Conservation (phyloP, 2,113 vertebrate species). For the Hypocryptadius cinnamomeus region DNA sequence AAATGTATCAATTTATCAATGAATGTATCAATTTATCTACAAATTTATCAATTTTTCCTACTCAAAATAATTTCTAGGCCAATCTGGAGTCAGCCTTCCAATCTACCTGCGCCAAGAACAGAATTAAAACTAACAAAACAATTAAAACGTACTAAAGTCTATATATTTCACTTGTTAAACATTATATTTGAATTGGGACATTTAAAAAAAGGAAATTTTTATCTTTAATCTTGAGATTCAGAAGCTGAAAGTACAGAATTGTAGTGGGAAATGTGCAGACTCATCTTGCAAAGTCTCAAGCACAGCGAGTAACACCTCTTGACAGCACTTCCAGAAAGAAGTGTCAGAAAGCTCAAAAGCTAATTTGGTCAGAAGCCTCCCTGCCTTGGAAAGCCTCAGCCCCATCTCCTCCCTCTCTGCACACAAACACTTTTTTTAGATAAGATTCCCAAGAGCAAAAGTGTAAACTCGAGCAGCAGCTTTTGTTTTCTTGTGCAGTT, state of each 20-base stretch:
- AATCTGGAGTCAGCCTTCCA: not conserved
- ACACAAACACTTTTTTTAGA: not conserved
- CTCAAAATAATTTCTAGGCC: not conserved
- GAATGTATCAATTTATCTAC: not conserved
- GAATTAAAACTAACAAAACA: not conserved
- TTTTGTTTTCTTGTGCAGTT: not conserved
- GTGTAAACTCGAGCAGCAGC: not conserved
- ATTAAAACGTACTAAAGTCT: not conserved
- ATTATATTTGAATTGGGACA: accelerated
- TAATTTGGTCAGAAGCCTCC: not conserved
- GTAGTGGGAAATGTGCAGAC: not conserved
- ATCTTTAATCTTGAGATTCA: accelerated
- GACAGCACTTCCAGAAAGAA: not conserved
- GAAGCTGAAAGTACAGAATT: not conserved
- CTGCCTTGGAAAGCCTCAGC: not conserved
- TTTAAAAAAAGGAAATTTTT: not conserved
- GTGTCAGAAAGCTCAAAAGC: not conserved
- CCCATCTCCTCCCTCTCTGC: not conserved
- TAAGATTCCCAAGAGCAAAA: not conserved
- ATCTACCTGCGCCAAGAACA: not conserved
- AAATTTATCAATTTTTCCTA: not conserved
- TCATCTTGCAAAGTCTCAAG: not conserved
- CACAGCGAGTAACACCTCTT: not conserved
- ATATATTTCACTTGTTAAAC: not conserved
- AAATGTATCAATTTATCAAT: not conserved